Conservation (phyloP, 2,113 vertebrate genomes). For the Isichthys henryi region DNA sequence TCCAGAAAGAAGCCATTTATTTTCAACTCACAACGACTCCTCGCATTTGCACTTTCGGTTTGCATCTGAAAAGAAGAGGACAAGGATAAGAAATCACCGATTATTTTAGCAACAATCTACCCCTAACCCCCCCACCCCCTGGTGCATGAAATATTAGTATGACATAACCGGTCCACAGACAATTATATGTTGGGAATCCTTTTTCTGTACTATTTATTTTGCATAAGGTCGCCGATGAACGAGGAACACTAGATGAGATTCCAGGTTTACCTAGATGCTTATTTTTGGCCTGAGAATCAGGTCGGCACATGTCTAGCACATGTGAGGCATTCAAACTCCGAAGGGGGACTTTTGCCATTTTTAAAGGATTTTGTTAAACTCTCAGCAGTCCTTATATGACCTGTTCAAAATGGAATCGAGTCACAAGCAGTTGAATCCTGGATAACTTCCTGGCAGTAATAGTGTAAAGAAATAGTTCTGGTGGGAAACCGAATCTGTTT, state of each 20-base stretch:
- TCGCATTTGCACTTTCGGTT: not conserved
- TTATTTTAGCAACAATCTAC: not conserved
- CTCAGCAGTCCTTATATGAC: not conserved
- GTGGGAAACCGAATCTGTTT: not conserved
- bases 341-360: not conserved
- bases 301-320: not conserved
- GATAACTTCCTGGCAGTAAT: not conserved
- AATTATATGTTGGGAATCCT: not conserved
- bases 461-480: not conserved
- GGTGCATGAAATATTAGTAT: not conserved
- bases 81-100: not conserved
- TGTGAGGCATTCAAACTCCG: not conserved
- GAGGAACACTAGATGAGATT: not conserved
- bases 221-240: not conserved
- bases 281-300: not conserved
- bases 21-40: not conserved
- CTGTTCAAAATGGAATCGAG: not conserved
- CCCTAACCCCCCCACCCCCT: too few species aligned
- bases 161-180: not conserved
- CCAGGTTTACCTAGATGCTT: not conserved
- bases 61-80: not conserved
- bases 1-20: not conserved
- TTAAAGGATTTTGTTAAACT: not conserved
- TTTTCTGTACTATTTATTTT: too few species aligned
- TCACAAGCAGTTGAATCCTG: not conserved